Conservation (phyloP, 2,888 invertebrate genomes). For the Netelia melanura region DNA sequence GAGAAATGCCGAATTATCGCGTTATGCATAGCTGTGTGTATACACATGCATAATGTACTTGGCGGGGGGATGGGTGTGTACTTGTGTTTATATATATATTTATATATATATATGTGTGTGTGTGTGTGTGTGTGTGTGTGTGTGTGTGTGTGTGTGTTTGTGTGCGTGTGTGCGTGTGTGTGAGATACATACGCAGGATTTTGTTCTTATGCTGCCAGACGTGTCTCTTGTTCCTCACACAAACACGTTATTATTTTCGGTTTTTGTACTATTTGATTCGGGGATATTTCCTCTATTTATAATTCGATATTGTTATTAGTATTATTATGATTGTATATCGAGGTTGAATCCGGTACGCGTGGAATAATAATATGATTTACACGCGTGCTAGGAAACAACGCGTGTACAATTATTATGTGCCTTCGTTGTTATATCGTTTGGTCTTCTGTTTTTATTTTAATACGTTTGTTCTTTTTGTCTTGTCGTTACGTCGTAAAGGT, state of each 20-base stretch:
- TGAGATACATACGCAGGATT: not conserved
- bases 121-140: not conserved
- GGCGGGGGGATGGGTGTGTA: not conserved
- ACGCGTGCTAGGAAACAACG: not conserved
- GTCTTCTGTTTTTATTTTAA: not conserved
- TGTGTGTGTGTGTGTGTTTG: not conserved
- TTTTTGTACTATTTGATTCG: slow-evolving; percentile 28
- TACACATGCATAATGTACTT: slow-evolving; percentile 5
- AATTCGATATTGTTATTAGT: not conserved
- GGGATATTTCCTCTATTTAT: slow-evolving; percentile 26
- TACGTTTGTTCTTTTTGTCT: slow-evolving; percentile 10
- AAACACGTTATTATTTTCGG: slow-evolving; percentile 18
- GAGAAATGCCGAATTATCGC: slow-evolving; percentile 66
- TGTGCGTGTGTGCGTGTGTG: not conserved
- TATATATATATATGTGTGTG: not conserved
- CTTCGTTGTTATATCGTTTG: not conserved
- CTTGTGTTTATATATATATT: not conserved
- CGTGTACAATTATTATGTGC: not conserved
- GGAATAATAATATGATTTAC: too few species aligned
- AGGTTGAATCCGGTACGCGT: not conserved
- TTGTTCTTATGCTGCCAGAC: slow-evolving; percentile 17
- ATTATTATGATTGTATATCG: not conserved
- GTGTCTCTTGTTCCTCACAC: not conserved
- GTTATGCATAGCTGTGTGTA: slow-evolving; percentile 3
- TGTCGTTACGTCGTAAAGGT: slow-evolving; percentile 80